Evolutionary conservation across 2,113 vertebrate genomes (phyloP).

Genomic region (Pungitius pungitius): DNA sequence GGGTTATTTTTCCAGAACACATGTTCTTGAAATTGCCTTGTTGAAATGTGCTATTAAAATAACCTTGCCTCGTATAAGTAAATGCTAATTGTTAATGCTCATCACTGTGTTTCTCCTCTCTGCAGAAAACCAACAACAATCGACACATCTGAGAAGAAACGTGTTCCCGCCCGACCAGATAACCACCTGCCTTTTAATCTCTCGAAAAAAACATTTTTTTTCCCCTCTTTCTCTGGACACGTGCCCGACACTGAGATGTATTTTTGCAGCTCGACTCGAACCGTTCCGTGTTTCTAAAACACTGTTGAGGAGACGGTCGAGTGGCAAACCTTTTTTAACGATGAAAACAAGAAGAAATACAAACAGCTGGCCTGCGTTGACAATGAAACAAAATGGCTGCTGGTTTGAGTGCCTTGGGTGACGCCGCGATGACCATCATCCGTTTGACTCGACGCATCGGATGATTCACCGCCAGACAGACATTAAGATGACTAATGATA

Average conservation of each 20-base stretch:
- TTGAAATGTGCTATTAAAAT: too few species aligned
- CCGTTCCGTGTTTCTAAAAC: slow-evolving; percentile 44
- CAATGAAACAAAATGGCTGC: slow-evolving; percentile 73
- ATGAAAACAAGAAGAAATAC: slow-evolving; percentile 23
- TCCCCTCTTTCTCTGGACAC: slow-evolving; percentile 44
- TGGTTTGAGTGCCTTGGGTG: slow-evolving; percentile 61
- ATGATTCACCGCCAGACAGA: slow-evolving; percentile 65
- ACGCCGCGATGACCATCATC: slow-evolving; percentile 51
- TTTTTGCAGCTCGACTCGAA: slow-evolving; percentile 17
- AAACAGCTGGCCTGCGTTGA: slow-evolving; percentile 73
- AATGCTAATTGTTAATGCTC: neutral
- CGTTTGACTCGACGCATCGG: slow-evolving; percentile 30
- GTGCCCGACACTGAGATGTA: slow-evolving; percentile 28
- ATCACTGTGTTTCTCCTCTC: slow-evolving; percentile 46
- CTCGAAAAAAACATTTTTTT: neutral
- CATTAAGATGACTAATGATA: slow-evolving; percentile 66
- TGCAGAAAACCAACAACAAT: slow-evolving; percentile 64
- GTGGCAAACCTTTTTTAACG: slow-evolving; percentile 40
- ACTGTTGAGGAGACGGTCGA: slow-evolving; percentile 32
- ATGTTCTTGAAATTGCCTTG: neutral
- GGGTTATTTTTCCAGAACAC: neutral
- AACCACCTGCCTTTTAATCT: slow-evolving; percentile 5
- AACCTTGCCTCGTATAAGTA: neutral
- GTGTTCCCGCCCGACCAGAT: slow-evolving; percentile 27
- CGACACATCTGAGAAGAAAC: slow-evolving; percentile 31